Evolutionary conservation across 92 coral and sea anemone species (phyloP), one percentile per base, ranked within the genome.

Genomic region (Palythoa heliodiscus): DNA sequence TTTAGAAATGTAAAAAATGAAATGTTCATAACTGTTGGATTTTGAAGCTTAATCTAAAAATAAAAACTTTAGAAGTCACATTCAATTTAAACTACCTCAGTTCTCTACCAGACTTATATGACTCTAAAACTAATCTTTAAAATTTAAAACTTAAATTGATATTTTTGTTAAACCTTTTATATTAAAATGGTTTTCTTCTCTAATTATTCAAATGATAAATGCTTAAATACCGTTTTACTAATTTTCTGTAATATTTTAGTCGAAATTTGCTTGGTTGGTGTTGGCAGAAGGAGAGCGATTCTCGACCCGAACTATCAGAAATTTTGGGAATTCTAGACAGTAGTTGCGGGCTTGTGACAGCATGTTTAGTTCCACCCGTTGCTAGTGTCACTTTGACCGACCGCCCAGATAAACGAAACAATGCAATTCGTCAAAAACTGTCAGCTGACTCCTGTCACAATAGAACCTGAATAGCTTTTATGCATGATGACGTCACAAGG

Each of bases 251-350:
- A 67, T 83, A 64, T 53, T 64, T 20, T 53, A 94, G 98, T 55
- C 72, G 71, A 60, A 67, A 82, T 2, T 83, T 94, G 54, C 88
- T 94, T 50, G 74, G 71, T 52, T 80, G 86, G 70, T 94, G 98
- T 83, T 94, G 95, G 95, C 86, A 73, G 38, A 78, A 71, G 82
- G 89, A 92, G 61, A 87, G 95, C 7, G 78, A 83, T 69, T 80
- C 87, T 57, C 91, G 98, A 24, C 98, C 98, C 22, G 95, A 90
- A 3, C 98, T 95, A 17, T 70, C 70, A 75, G 87, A 70, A 69
- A 83, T 94, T 70, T 73, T 90, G 52, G 89, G 88, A 76, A 69
- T 82, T 15, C 83, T 94, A 29, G 64, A 58, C 58, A 29, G 63
- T 35, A 77, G 83, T 82, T 75, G 78, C 22, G 71, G 86, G 40